Evolutionary conservation across 1,140 invertebrate genomes (phyloP), one percentile per base, ranked within the genome.

Genomic region (Conopomorpha cramerella): DNA sequence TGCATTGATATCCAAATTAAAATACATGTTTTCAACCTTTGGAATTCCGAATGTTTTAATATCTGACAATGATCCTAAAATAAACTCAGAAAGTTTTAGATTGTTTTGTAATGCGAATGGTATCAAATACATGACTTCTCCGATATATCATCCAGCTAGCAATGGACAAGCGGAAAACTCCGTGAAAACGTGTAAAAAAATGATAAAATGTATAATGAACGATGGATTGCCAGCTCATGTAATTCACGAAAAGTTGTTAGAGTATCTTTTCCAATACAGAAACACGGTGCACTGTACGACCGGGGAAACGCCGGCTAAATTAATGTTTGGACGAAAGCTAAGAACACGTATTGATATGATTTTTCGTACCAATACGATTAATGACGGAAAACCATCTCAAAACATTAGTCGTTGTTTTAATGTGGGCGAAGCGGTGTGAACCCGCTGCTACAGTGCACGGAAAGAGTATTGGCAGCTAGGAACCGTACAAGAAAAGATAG

Each of bases 241-340:
- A 19, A 38, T 32, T 13, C 13, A 15, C 2, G 29, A 38, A 23
- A 38, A 38, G 11, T 31, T 38, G 15, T 16, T 10, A 17, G 16
- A 29, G 16, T 48, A 39, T 45, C 34, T 49, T 16, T 38, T 49
- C 8, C 27, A 38, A 16, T 45, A 45, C 30, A 36, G 46, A 27
- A 48, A 48, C 28, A 39, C 45, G 2, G 26, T 12, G 7, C 43
- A 41, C 13, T 27, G 30, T 23, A 32, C 30, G 18, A 45, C 43
- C 14, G 43, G 43, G 3, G 35, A 31, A 35, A 16, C 34, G 15
- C 43, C 45, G 2, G 38, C 43, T n/a, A 41, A 29, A 13, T 19
- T 45, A 11, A 45, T 45, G 43, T 39, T 42, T 30, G 35, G 39
- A 6, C 28, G 46, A 23, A 18, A 41, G n/a, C 12, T 49, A 11